phyloP scores from a whole-genome alignment of 2,113 vertebrate species.

The Eudyptes chrysolophus region DNA sequence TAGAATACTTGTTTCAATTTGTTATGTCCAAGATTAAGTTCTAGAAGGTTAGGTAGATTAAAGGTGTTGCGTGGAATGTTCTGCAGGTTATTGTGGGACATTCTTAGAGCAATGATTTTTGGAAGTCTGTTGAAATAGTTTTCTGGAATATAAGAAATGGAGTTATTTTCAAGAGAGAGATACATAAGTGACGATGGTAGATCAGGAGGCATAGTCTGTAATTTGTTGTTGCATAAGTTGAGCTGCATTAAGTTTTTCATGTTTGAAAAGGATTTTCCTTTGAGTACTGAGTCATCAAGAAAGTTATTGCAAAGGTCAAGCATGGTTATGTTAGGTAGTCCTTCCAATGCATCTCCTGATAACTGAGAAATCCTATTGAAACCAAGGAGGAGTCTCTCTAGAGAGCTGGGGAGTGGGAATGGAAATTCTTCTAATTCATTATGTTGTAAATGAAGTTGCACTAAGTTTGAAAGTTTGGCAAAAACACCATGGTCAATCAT shows the following conservation, averaged over 20 bases:
- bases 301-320: conserved; percentile 81
- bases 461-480: conserved; percentile 70
- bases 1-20: conserved; percentile 79
- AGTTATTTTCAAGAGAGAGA: conserved; percentile 82
- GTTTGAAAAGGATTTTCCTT: conserved; percentile 69
- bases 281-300: conserved; percentile 70
- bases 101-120: conserved; percentile 75
- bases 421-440: conserved; percentile 81
- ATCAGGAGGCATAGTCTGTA: conserved; percentile 76
- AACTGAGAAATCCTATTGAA: conserved; percentile 78
- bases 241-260: conserved; percentile 79
- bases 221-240: conserved; percentile 78
- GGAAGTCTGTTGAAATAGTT: conserved; percentile 78
- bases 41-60: conserved; percentile 77
- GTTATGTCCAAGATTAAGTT: conserved; percentile 84
- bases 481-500: conserved; percentile 76
- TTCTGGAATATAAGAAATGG: conserved; percentile 78
- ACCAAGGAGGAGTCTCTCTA: conserved; percentile 79
- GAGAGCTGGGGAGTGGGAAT: conserved; percentile 74
- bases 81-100: conserved; percentile 79
- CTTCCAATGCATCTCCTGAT: conserved; percentile 59
- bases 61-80: conserved; percentile 73
- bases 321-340: conserved; percentile 74
- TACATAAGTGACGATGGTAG: conserved; percentile 81
- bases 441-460: conserved; percentile 79